These are phyloP conservation scores for Drosophila antonietae DNA, from an alignment of 2,888 invertebrate species.

Conservation along the genomic window DNA sequence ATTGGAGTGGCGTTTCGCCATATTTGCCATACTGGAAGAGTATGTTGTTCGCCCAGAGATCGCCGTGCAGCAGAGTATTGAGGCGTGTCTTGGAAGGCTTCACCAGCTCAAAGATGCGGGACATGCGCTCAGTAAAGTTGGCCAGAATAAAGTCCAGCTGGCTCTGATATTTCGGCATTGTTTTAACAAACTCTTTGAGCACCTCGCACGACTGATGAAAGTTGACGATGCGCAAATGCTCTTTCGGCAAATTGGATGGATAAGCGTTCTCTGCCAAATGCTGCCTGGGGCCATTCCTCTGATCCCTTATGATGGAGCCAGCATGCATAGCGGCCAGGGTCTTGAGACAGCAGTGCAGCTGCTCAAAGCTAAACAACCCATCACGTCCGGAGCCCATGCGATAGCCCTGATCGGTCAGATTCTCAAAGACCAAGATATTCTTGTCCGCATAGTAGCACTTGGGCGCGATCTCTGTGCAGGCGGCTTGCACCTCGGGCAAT, in stretches of 20 bases:
- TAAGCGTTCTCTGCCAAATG: slow-evolving; percentile 83
- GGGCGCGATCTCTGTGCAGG: slow-evolving; percentile 78
- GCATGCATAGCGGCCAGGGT: slow-evolving; percentile 85
- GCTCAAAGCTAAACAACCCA: slow-evolving; percentile 82
- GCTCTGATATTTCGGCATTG: slow-evolving; percentile 78
- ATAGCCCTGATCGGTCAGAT: slow-evolving; percentile 81
- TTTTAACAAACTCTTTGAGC: slow-evolving; percentile 76
- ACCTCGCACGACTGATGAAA: slow-evolving; percentile 77
- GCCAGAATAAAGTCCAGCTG: slow-evolving; percentile 69
- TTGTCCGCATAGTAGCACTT: slow-evolving; percentile 84
- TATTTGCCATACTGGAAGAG: slow-evolving; percentile 83
- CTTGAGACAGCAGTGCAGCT: slow-evolving; percentile 83
- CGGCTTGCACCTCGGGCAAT: slow-evolving; percentile 82
- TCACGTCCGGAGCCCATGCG: slow-evolving; percentile 76
- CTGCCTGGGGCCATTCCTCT: slow-evolving; percentile 58
- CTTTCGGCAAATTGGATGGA: slow-evolving; percentile 66
- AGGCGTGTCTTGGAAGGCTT: slow-evolving; percentile 81
- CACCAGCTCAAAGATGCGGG: slow-evolving; percentile 76
- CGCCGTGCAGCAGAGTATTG: slow-evolving; percentile 85
- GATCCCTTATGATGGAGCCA: slow-evolving; percentile 84
- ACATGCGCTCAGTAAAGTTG: slow-evolving; percentile 71
- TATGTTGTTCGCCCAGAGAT: slow-evolving; percentile 85
- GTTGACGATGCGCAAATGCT: slow-evolving; percentile 73
- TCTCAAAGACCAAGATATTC: slow-evolving; percentile 84
- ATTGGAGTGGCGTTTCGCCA: slow-evolving; percentile 85